Evolutionary conservation across 1,140 invertebrate genomes (phyloP).

Genomic region (Stegodyphus dumicola): DNA sequence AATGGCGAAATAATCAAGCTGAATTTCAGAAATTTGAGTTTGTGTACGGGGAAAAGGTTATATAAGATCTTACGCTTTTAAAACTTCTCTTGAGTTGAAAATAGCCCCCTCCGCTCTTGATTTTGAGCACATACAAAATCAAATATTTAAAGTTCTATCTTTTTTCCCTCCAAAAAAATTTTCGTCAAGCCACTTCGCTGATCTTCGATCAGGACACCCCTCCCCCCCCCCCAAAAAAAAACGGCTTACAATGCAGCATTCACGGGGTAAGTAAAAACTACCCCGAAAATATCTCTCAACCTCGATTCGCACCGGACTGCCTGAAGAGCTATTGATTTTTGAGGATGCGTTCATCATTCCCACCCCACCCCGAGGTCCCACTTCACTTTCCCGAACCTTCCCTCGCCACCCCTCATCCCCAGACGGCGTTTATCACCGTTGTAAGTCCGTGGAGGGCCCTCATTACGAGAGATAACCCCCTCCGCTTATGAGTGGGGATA

Average conservation of each 20-base stretch:
- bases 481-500: background rate
- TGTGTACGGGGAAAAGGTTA: too few relatives aligned
- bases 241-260: background rate
- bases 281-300: slow-evolving; percentile 11
- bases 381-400: slow-evolving; percentile 8
- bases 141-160: too few relatives aligned
- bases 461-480: slow-evolving; percentile 29
- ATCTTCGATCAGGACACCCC: too few relatives aligned
- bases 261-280: background rate
- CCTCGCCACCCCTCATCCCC: background rate
- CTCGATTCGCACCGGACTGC: background rate
- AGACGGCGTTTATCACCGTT: slow-evolving; percentile 36
- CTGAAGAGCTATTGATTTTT: slow-evolving; percentile 51
- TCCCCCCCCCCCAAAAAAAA: too few relatives aligned
- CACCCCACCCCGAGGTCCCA: slow-evolving; percentile 10
- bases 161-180: too few relatives aligned
- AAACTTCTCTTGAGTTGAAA: too few relatives aligned
- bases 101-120: too few relatives aligned
- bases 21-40: too few relatives aligned
- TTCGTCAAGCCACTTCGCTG: too few relatives aligned
- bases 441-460: slow-evolving; percentile 33
- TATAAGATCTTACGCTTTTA: too few relatives aligned
- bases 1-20: too few relatives aligned
- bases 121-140: too few relatives aligned
- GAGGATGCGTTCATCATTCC: slow-evolving; percentile 27